phyloP scores from a whole-genome alignment of 1,140 invertebrate species.

The Druon quercuslanigerum region DNA sequence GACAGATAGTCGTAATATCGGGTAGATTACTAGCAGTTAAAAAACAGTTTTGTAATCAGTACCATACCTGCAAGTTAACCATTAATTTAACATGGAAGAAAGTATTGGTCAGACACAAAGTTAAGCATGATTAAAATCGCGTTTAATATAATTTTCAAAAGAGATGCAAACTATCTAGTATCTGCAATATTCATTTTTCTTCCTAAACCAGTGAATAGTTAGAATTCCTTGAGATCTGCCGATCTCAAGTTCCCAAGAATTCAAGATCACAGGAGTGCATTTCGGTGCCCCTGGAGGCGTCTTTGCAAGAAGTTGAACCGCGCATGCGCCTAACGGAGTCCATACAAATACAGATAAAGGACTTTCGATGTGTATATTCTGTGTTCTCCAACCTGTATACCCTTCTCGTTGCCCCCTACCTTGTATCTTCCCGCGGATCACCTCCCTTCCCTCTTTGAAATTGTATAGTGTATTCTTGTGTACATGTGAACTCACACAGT shows the following conservation, averaged over 20 bases:
- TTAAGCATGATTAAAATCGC: too few species aligned
- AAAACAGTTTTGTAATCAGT: too few species aligned
- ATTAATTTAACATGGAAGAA: too few species aligned
- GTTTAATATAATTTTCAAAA: too few species aligned
- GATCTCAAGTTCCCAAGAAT: slow-evolving; percentile 17
- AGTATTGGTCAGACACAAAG: too few species aligned
- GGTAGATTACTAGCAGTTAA: too few species aligned
- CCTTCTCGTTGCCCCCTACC: neutral
- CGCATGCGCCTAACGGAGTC: slow-evolving; percentile 42
- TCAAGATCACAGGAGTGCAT: slow-evolving; percentile 26
- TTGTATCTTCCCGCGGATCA: neutral
- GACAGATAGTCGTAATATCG: too few species aligned
- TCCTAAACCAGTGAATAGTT: neutral
- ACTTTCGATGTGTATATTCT: neutral
- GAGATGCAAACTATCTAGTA: too few species aligned
- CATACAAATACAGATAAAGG: slow-evolving; percentile 1
- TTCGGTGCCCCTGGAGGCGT: neutral
- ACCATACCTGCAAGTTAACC: too few species aligned
- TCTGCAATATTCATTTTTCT: too few species aligned
- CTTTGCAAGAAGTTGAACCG: neutral
- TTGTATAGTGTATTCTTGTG: slow-evolving; percentile 32
- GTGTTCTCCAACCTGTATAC: neutral
- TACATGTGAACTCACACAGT: slow-evolving; percentile 41
- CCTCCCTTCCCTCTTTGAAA: neutral
- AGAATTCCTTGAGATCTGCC: slow-evolving; percentile 15